Evolutionary conservation across 2,113 vertebrate genomes (phyloP), one percentile per base, ranked within the genome.

Genomic region (Austrofundulus limnaeus): DNA sequence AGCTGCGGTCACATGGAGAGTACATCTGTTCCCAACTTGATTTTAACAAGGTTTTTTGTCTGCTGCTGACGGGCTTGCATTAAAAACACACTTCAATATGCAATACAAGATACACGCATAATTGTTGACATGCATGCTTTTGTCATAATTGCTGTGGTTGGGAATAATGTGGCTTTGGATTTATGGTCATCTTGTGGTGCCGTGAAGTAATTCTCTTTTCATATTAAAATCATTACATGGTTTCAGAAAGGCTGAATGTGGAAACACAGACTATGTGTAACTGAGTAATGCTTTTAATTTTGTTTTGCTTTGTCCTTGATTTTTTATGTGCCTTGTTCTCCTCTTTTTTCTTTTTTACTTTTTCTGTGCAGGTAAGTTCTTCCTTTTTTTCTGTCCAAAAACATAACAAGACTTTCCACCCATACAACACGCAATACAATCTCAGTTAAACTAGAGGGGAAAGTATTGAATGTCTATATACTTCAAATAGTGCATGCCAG

Each of bases 51-150:
- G 57, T 66, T 77, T 82, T 59, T 77, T 80, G 42, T 77, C 66
- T 80, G 80, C 78, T 77, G 67, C 73, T 81, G 50, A 64, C 43
- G 78, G 79, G 80, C 77, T 34, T 85, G 83, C 66, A 76, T 82
- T 83, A 81, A 54, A 85, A 80, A 59, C 61, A 50, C 52, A 45
- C 71, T 64, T n/a, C 47, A 23, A 42, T 39, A 53, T 54, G 31
- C 15, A 52, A 59, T 20, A 60, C 42, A 57, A 41, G 61, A 69
- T 63, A 61, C 37, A 41, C 55, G 63, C 50, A 42, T 70, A 75
- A 77, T 78, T 83, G 86, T 85, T 85, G 86, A 90, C 83, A 87
- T 88, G 80, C 81, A 70, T 73, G 78, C 81, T 60, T 75, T 77
- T 75, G 75, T 67, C 70, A 74, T 86, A 85, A 90, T 85, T 73